These are phyloP conservation scores for Nixonia krombeini DNA, from an alignment of 1,140 invertebrate species.

Conservation along the genomic window DNA sequence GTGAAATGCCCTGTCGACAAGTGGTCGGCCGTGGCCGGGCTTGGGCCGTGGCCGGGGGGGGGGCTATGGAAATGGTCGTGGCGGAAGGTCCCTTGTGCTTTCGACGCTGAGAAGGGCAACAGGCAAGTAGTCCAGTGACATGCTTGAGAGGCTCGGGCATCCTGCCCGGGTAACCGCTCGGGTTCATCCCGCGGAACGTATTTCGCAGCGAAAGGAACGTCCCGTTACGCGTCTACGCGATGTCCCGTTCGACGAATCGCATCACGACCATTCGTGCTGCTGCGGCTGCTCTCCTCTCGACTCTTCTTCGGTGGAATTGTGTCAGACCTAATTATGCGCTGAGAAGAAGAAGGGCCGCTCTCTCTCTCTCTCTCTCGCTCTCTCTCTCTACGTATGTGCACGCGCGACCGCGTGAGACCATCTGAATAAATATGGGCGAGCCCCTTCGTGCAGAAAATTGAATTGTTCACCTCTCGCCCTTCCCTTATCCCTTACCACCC, in stretches of 20 bases:
- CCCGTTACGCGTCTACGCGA: slow-evolving; percentile 14
- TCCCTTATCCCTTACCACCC: too few relatives aligned
- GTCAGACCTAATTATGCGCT: slow-evolving; percentile 14
- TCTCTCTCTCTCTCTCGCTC: too few relatives aligned
- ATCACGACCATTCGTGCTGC: slow-evolving; percentile 15
- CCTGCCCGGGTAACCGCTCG: slow-evolving; percentile 8
- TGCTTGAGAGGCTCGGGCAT: slow-evolving; percentile 7
- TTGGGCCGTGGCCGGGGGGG: too few relatives aligned
- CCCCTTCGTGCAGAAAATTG: slow-evolving; percentile 1
- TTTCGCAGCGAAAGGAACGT: slow-evolving; percentile 9
- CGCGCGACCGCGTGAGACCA: not conserved
- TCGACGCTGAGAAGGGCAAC: slow-evolving; percentile 1
- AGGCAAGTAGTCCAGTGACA: slow-evolving; percentile 13
- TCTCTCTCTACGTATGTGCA: not conserved
- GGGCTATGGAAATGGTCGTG: too few relatives aligned
- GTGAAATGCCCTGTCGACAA: too few relatives aligned
- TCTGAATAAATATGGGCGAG: too few relatives aligned
- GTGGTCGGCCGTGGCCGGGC: too few relatives aligned
- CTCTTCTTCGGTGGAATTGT: slow-evolving; percentile 2
- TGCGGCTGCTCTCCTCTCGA: not conserved
- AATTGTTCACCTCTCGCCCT: too few relatives aligned
- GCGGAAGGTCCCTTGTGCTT: too few relatives aligned
- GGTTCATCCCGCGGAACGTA: slow-evolving; percentile 3
- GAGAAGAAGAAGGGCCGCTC: not conserved
- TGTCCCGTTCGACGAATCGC: slow-evolving; percentile 33